Percentiles rank a stretch among this genome's conserved stretches.
These are phyloP conservation scores for Spea hammondii DNA, from an alignment of 2,797 vertebrate genomes.

Conservation along the genomic window DNA sequence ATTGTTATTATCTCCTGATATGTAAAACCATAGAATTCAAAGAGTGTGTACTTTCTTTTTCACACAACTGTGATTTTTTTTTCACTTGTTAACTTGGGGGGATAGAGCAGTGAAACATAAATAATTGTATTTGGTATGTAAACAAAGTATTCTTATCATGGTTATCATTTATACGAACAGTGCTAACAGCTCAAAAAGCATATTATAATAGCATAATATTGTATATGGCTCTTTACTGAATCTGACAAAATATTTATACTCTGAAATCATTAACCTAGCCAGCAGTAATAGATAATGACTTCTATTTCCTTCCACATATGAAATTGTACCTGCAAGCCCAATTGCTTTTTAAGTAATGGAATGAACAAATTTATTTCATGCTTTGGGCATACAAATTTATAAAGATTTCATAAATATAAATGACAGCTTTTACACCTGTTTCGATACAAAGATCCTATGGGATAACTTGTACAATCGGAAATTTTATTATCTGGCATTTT, in stretches of 20 bases:
- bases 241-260: conserved; percentile 16
- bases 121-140: no score
- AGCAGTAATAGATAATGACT: conserved; percentile 5
- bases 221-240: neutral
- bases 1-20: no score
- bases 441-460: conserved; percentile 16
- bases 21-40: no score
- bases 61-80: no score
- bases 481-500: conserved; percentile 32
- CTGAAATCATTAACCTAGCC: conserved; percentile 18
- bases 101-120: no score
- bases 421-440: conserved; percentile 23
- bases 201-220: neutral
- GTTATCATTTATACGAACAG: neutral
- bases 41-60: no score
- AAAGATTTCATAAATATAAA: conserved; percentile 35
- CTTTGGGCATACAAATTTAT: conserved; percentile 8
- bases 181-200: neutral
- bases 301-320: conserved; percentile 11
- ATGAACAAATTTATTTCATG: conserved; percentile 22
- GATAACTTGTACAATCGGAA: conserved; percentile 18
- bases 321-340: conserved; percentile 27
- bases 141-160: neutral
- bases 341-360: conserved; percentile 18
- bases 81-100: no score